These are phyloP conservation scores for Ascaphus truei DNA, from an alignment of 2,113 vertebrate species.

Conservation along the genomic window DNA sequence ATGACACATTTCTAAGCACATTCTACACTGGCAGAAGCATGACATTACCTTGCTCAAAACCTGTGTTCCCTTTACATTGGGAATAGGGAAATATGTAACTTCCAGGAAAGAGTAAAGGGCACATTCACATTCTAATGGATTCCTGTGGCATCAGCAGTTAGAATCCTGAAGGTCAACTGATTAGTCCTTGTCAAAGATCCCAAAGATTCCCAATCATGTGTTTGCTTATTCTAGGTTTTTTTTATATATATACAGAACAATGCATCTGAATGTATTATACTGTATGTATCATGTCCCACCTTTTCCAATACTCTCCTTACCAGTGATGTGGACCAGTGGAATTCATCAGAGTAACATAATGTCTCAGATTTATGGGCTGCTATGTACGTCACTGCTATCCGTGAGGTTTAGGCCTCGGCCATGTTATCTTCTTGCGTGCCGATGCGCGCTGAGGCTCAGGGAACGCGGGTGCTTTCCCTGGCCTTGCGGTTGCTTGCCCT, in stretches of 20 bases:
- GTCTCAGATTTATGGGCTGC: not conserved
- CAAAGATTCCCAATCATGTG: not conserved
- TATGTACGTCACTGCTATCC: not conserved
- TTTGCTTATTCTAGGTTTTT: not conserved
- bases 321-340: not conserved
- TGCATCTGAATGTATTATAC: not conserved
- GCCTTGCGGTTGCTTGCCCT: no score
- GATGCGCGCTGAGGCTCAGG: no score
- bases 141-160: not conserved
- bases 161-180: conserved; percentile 15
- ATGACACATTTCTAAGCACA: no score
- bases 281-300: not conserved
- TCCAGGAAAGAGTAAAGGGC: not conserved
- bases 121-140: not conserved
- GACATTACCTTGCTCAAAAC: no score
- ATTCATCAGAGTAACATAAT: not conserved
- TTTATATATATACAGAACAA: not conserved
- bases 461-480: no score
- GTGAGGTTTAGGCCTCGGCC: no score
- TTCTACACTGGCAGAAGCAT: no score
- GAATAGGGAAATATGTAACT: no score
- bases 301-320: not conserved
- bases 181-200: conserved; percentile 2
- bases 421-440: no score
- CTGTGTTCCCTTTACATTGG: no score